phyloP scores from a whole-genome alignment of 2,797 vertebrate genomes.

The Acrocephalus scirpaceus region DNA sequence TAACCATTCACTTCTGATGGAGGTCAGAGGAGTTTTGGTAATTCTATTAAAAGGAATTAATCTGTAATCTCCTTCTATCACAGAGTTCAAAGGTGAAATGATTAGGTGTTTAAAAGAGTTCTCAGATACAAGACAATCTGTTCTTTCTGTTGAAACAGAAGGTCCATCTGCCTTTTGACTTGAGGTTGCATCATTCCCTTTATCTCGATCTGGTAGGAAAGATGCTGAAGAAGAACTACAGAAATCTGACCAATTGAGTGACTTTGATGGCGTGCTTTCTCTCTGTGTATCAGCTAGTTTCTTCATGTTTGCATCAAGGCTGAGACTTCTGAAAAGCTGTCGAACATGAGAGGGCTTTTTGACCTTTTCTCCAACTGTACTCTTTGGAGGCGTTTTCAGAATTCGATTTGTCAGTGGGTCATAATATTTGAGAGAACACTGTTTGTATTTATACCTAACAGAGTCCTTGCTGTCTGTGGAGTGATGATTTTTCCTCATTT shows the following conservation, averaged over 20 bases:
- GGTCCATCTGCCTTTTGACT: conserved; percentile 46
- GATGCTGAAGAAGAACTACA: conserved; percentile 53
- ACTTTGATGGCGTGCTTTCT: conserved; percentile 61
- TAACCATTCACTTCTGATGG: conserved; percentile 7
- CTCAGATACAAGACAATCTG: conserved; percentile 41
- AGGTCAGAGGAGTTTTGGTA: conserved; percentile 40
- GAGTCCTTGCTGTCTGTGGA: conserved; percentile 74
- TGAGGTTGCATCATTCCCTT: conserved; percentile 46
- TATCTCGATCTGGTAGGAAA: conserved; percentile 30
- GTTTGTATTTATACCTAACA: conserved; percentile 85
- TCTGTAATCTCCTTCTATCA: conserved; percentile 33
- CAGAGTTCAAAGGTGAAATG: conserved; percentile 61
- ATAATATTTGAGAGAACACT: conserved; percentile 82
- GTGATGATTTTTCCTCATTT: conserved; percentile 68
- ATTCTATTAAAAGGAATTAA: conserved; percentile 46
- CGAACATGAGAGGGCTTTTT: conserved; percentile 75
- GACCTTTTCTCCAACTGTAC: conserved; percentile 47
- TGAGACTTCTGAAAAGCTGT: conserved; percentile 84
- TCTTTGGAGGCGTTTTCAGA: conserved; percentile 79
- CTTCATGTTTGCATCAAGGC: conserved; percentile 80
- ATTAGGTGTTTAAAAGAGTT: conserved; percentile 54
- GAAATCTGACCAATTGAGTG: conserved; percentile 62
- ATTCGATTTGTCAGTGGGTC: conserved; percentile 83
- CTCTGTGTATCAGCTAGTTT: conserved; percentile 49
- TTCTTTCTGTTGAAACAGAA: conserved; percentile 47